Conservation (phyloP, 2,113 vertebrate species). For the Microtus ochrogaster region DNA sequence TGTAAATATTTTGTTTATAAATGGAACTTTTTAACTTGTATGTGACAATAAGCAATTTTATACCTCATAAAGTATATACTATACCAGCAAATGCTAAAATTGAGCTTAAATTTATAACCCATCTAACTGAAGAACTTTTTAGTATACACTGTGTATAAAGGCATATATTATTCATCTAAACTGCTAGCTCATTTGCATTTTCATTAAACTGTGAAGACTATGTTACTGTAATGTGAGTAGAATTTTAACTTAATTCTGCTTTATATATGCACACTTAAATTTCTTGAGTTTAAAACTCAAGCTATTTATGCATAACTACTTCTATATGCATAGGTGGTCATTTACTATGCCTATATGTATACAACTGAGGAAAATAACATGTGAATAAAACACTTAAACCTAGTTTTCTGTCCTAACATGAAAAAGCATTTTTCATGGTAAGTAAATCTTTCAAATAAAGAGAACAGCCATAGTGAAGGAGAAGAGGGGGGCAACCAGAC, state of each 20-base stretch:
- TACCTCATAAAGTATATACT: conserved; percentile 29
- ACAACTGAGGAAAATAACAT: neutral
- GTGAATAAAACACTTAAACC: neutral
- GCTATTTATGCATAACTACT: neutral
- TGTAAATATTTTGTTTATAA: conserved; percentile 72
- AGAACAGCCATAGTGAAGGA: too few relatives aligned
- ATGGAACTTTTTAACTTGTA: conserved; percentile 54
- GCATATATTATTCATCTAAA: conserved; percentile 73
- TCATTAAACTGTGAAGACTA: conserved; percentile 74
- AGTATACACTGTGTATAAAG: conserved; percentile 54
- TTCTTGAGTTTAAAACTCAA: conserved; percentile 42
- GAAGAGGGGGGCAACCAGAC: too few relatives aligned
- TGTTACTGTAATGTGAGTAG: conserved; percentile 51
- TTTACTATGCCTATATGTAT: neutral
- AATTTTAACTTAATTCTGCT: conserved; percentile 69
- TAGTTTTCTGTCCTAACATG: neutral
- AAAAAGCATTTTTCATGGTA: neutral
- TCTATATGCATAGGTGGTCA: neutral
- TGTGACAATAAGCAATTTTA: conserved; percentile 66
- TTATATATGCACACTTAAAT: neutral
- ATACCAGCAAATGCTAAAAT: conserved; percentile 63
- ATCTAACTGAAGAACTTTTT: conserved; percentile 58
- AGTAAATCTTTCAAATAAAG: neutral
- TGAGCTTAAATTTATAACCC: conserved; percentile 67
- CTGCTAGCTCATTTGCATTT: conserved; percentile 75